phyloP scores from a whole-genome alignment of 1,140 invertebrate species.

The Patella vulgata region DNA sequence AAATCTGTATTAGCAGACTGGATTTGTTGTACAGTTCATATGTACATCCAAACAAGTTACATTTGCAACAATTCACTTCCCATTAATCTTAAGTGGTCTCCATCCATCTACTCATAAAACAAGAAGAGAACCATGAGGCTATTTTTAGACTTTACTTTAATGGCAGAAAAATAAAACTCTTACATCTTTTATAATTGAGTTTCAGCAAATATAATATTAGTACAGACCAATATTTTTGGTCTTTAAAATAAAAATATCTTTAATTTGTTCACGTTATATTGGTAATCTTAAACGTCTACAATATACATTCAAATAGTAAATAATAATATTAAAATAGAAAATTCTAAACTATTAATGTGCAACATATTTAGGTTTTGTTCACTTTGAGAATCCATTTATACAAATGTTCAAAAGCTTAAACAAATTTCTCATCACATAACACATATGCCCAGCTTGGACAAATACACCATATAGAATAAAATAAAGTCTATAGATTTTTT shows the following conservation, averaged over 20 bases:
- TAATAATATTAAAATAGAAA: slow-evolving; percentile 53
- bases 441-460: neutral
- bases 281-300: slow-evolving; percentile 19
- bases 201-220: slow-evolving; percentile 46
- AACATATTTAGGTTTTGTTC: slow-evolving; percentile 28
- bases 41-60: no score
- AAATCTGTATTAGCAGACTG: no score
- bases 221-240: slow-evolving; percentile 23
- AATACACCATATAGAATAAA: slow-evolving; percentile 29
- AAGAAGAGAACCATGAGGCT: no score
- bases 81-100: no score
- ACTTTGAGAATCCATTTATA: slow-evolving; percentile 30
- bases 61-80: no score
- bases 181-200: slow-evolving; percentile 44
- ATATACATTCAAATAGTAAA: slow-evolving; percentile 40
- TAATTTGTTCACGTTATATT: slow-evolving; percentile 19
- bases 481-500: slow-evolving; percentile 27
- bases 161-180: slow-evolving; percentile 57
- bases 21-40: no score
- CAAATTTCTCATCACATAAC: neutral
- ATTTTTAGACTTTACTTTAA: slow-evolving; percentile 35
- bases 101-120: no score
- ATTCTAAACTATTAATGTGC: slow-evolving; percentile 48
- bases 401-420: slow-evolving; percentile 19
- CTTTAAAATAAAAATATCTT: slow-evolving; percentile 51